Base-by-base conservation (phyloP, 2,797 vertebrate genomes). In the Fratercula arctica region DNA sequence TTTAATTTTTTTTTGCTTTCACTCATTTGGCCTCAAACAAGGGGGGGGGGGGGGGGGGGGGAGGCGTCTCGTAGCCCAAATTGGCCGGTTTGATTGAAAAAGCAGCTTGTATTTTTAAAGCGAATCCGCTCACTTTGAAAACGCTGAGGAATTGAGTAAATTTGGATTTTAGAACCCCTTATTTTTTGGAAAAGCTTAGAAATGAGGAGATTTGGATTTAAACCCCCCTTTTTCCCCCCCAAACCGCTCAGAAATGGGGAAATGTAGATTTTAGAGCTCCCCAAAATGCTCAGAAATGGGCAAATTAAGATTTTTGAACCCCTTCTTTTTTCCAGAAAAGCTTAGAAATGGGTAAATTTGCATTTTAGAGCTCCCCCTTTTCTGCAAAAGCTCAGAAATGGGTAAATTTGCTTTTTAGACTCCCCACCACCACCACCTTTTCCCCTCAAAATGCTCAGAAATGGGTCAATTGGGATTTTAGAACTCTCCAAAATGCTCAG, bases 31-130 rank as follows among this genome's bases (percentile, higher is more conserved):
- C 24, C 13, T 75, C 66, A 57, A 39, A n/a, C 3, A 17, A 5
- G 5, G 23, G 7, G 37, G 2, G 1, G 1, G 13, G 26, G 7
- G 7, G 3, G 2, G 1, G 13, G 26, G 7, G 7, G 3, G 2
- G 35, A 63, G 3, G 26, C 7, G 9, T 11, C 68, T 74, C 5
- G 5, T 23, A 31, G 61, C 28, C 29, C 61, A 12, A 21, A 29
- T 29, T 17, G 24, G 13, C 51, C 29, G 3, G 2, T 54, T 41
- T 5, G n/a, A 9, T 41, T 12, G 16, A 41, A 31, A 82, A 37
- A 50, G 25, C 54, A 15, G 8, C 4, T 82, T 53, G 60, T 26
- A 20, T 39, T 48, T 48, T 33, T 39, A 23, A 13, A 48, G n/a
- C 6, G 53, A 20, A 28, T 14, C 53, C 6, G 2, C 18, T 79